Percentiles rank a stretch among this genome's conserved stretches.
Evolutionary conservation across 2,888 invertebrate species (phyloP).

Genomic region (Sminthurides aquaticus): DNA sequence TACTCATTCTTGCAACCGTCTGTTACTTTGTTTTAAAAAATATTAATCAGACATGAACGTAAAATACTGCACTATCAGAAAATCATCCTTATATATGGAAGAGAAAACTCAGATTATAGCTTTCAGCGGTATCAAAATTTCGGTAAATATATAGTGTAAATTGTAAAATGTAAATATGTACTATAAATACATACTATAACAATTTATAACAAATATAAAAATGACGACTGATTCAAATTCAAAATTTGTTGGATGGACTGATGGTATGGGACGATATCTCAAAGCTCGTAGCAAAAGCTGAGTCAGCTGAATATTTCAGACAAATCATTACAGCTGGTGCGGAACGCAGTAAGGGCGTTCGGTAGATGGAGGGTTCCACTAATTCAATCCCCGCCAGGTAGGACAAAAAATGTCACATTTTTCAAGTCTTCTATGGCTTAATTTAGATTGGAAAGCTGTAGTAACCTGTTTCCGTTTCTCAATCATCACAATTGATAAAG

Average conservation of each 20-base stretch:
- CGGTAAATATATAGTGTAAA: not conserved
- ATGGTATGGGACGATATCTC: not conserved
- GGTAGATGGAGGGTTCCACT: not conserved
- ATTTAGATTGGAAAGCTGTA: not conserved
- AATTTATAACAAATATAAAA: no score
- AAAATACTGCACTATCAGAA: conserved; percentile 34
- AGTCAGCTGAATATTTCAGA: not conserved
- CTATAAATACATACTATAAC: no score
- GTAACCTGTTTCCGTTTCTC: conserved; percentile 5
- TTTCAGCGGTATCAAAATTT: conserved; percentile 7
- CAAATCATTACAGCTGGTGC: not conserved
- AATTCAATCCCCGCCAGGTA: not conserved
- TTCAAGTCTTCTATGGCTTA: not conserved
- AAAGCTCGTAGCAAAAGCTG: not conserved
- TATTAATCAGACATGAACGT: no score
- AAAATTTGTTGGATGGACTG: no score
- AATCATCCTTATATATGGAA: conserved; percentile 41
- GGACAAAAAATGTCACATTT: not conserved
- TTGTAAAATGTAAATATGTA: no score
- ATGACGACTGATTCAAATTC: no score
- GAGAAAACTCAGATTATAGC: conserved; percentile 41
- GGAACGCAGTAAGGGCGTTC: not conserved
- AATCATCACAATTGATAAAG: not conserved
- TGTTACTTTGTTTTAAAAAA: no score
- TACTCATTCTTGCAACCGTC: no score